These are phyloP conservation scores for Alosa alosa DNA, from an alignment of 2,113 vertebrate species.

Conservation along the genomic window DNA sequence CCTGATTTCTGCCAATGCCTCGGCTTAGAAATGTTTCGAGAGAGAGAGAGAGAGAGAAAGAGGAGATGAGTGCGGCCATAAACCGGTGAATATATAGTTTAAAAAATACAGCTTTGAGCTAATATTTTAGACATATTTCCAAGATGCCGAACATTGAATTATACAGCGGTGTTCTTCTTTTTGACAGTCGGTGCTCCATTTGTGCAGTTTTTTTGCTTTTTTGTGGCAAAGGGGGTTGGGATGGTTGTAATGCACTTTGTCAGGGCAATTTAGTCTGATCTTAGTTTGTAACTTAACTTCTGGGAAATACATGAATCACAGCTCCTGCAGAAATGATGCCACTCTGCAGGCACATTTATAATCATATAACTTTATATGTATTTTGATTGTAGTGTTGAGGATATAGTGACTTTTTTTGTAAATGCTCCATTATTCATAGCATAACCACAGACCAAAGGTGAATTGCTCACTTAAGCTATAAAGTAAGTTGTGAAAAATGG, in stretches of 20 bases:
- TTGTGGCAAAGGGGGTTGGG: background rate
- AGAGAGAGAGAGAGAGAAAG: background rate
- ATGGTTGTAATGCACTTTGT: background rate
- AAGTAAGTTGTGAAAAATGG: background rate
- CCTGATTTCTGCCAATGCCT: conserved; percentile 1
- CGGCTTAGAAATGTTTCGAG: conserved; percentile 6
- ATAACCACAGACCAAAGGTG: background rate
- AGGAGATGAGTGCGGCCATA: background rate
- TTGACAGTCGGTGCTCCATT: background rate
- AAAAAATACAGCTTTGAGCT: conserved; percentile 4
- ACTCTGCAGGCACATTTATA: background rate
- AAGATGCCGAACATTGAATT: background rate
- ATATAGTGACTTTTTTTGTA: background rate
- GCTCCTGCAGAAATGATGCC: background rate
- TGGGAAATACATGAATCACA: conserved; percentile 7
- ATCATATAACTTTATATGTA: background rate
- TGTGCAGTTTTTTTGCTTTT: background rate
- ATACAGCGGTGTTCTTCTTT: background rate
- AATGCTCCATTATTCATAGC: background rate
- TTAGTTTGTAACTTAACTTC: background rate
- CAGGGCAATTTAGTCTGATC: background rate
- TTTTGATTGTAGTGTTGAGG: background rate
- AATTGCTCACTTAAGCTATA: background rate
- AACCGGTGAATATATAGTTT: conserved; percentile 9
- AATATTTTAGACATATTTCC: background rate